phyloP scores from a whole-genome alignment of 2,797 vertebrate species.

The Chloroceryle amazona region DNA sequence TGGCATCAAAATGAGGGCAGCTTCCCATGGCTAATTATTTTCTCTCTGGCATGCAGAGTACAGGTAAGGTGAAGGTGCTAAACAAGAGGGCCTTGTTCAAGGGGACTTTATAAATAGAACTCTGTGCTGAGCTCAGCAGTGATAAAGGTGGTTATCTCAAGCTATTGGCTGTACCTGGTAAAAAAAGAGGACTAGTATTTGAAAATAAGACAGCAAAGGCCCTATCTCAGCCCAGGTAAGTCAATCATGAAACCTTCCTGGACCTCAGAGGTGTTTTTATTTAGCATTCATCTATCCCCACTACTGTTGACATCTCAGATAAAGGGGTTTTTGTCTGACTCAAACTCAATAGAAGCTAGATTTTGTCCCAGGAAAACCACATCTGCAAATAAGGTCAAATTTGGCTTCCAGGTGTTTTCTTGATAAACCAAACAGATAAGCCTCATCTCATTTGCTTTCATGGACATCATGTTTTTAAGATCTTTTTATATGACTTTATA shows the following conservation, averaged over 20 bases:
- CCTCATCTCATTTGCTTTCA: neutral
- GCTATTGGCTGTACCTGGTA: neutral
- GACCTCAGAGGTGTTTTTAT: neutral
- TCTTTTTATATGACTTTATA: neutral
- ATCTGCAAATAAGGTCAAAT: conserved; percentile 10
- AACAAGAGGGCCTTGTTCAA: conserved; percentile 19
- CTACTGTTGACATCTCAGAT: neutral
- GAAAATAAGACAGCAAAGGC: conserved; percentile 6
- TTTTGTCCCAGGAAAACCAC: conserved; percentile 39
- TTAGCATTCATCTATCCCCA: neutral
- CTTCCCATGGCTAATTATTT: neutral
- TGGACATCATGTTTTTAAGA: neutral
- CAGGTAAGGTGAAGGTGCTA: neutral
- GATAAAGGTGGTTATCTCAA: neutral
- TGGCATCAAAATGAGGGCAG: neutral
- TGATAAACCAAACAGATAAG: conserved; percentile 9
- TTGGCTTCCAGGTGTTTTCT: neutral
- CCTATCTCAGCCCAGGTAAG: neutral
- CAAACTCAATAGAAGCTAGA: neutral
- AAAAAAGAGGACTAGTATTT: neutral
- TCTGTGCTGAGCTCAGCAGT: neutral
- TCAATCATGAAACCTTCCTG: neutral
- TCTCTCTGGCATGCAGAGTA: neutral
- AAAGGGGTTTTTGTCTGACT: neutral
- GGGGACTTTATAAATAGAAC: neutral